Conservation (phyloP, 2,797 vertebrate species). For the Enteromius paludinosus region DNA sequence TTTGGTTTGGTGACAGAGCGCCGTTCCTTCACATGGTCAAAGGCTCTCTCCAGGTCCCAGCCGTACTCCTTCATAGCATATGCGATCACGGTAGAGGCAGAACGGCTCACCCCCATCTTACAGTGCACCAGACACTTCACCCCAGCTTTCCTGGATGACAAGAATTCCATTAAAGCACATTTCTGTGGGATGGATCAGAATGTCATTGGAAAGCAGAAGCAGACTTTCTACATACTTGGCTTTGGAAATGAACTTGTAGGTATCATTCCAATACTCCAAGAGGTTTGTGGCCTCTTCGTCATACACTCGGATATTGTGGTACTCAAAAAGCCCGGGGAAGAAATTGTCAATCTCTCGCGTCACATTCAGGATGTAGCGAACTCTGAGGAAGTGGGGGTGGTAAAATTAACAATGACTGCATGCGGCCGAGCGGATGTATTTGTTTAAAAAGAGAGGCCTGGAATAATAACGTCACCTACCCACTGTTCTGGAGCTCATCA, state of each 20-base stretch:
- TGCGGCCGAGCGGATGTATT: conserved; percentile 23
- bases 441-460: conserved; percentile 9
- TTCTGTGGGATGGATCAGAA: not conserved
- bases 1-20: conserved; percentile 95
- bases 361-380: conserved; percentile 94
- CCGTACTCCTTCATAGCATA: conserved; percentile 99
- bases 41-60: conserved; percentile 94
- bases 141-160: conserved; percentile 86
- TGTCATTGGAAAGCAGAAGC: not conserved
- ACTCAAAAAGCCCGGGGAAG: conserved; percentile 94
- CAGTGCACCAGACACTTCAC: conserved; percentile 98
- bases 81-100: conserved; percentile 95
- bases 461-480: conserved; percentile 78
- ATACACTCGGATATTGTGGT: conserved; percentile 96
- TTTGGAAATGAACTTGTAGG: conserved; percentile 98
- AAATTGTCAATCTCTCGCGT: conserved; percentile 98
- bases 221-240: conserved; percentile 83
- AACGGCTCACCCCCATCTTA: conserved; percentile 98
- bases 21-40: conserved; percentile 92
- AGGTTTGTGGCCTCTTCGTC: conserved; percentile 97
- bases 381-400: conserved; percentile 71
- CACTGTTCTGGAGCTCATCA: conserved; percentile 95
- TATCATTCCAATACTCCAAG: conserved; percentile 97
- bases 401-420: conserved; percentile 39
- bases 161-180: not conserved